Evolutionary conservation across 92 coral and sea anemone species (phyloP).

Genomic region (Virgularia gustaviana): DNA sequence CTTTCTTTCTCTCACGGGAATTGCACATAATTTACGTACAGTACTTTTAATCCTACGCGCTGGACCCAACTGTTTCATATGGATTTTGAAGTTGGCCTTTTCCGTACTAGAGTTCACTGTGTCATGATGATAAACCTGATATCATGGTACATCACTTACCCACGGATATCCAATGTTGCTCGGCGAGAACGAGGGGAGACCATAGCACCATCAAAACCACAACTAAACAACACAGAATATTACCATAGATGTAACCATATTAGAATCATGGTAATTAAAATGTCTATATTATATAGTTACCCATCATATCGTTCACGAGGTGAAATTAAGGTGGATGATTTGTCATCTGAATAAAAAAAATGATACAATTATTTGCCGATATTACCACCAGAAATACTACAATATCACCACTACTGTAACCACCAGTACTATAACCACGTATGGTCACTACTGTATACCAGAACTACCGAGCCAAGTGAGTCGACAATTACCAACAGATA

Average conservation of each 20-base stretch:
- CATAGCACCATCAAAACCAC: conserved; percentile 76
- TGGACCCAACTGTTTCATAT: too few relatives aligned
- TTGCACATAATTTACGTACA: too few relatives aligned
- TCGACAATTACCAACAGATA: too few relatives aligned
- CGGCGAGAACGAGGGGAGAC: conserved; percentile 95
- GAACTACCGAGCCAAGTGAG: too few relatives aligned
- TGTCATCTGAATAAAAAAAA: too few relatives aligned
- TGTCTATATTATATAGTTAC: conserved; percentile 21
- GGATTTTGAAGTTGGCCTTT: too few relatives aligned
- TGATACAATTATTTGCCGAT: too few relatives aligned
- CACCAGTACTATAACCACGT: not conserved
- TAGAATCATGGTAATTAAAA: not conserved
- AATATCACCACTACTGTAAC: not conserved
- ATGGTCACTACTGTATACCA: too few relatives aligned
- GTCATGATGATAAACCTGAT: not conserved
- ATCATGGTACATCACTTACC: conserved; percentile 43
- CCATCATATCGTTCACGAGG: conserved; percentile 94
- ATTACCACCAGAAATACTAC: not conserved
- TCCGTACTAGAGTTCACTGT: too few relatives aligned
- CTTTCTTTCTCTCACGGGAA: too few relatives aligned
- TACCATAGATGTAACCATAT: not conserved
- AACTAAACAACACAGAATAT: conserved; percentile 36
- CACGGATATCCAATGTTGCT: conserved; percentile 78
- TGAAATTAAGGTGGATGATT: conserved; percentile 75
- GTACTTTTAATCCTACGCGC: too few relatives aligned